Conservation (phyloP, 64 coral and sea anemone genomes). For the Montipora cactus region DNA sequence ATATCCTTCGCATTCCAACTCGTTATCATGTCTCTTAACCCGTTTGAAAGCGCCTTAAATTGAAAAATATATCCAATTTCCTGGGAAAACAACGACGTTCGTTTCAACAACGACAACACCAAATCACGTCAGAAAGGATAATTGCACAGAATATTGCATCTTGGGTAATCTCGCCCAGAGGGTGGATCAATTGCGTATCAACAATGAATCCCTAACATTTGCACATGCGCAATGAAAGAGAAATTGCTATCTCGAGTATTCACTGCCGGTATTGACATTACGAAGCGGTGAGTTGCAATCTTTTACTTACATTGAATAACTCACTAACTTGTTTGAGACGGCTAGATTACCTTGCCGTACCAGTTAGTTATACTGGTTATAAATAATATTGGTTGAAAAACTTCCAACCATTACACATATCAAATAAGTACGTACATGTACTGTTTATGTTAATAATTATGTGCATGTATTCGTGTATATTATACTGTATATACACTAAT, state of each 20-base stretch:
- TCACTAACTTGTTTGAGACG: neutral
- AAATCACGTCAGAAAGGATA: slow-evolving; percentile 1
- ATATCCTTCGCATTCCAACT: slow-evolving; percentile 68
- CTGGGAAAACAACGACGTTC: neutral
- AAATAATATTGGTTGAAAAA: too few species aligned
- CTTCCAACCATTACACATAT: too few species aligned
- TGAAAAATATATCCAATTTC: neutral
- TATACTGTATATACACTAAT: too few species aligned
- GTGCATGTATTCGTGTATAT: too few species aligned
- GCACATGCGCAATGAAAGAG: neutral
- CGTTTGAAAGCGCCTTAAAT: neutral
- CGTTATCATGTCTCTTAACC: slow-evolving; percentile 49
- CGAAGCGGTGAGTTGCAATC: neutral
- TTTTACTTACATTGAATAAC: neutral
- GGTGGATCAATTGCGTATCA: slow-evolving; percentile 1
- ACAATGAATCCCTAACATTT: neutral
- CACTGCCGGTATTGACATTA: neutral
- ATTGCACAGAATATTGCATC: neutral
- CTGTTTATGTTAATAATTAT: too few species aligned
- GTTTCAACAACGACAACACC: neutral
- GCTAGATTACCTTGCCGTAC: too few species aligned
- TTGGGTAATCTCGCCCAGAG: slow-evolving; percentile 32
- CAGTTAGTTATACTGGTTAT: too few species aligned
- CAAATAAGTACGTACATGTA: too few species aligned
- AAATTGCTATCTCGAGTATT: too few species aligned